phyloP scores from a whole-genome alignment of 2,113 vertebrate genomes.

The Sterrhoptilus dennistouni region DNA sequence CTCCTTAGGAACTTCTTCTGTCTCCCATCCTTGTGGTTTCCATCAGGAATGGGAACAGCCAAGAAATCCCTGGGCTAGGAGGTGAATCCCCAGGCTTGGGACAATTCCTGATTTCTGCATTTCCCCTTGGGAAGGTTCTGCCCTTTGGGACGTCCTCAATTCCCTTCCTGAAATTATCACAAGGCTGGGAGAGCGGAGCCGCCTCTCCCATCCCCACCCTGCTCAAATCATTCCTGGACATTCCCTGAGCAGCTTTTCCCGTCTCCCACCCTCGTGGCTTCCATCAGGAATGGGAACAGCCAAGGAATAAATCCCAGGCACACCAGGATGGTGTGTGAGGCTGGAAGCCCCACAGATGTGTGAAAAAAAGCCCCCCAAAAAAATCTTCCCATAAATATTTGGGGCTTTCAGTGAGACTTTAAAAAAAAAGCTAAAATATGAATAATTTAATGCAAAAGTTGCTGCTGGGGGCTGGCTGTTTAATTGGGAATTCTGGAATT shows the following conservation, averaged over 20 bases:
- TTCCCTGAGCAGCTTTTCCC: not conserved
- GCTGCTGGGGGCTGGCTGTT: not conserved
- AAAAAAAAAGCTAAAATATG: not conserved
- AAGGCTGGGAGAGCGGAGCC: not conserved
- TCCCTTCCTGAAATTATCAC: fast-evolving
- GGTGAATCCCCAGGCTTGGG: not conserved
- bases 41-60: fast-evolving
- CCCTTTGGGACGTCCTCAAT: not conserved
- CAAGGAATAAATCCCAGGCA: not conserved
- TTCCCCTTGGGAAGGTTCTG: not conserved
- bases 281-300: not conserved
- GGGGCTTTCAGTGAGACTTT: not conserved
- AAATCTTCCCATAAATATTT: not conserved
- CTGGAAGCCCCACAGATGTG: not conserved
- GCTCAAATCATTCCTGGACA: not conserved
- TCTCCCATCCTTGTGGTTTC: not conserved
- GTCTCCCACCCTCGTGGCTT: not conserved
- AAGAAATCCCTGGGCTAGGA: not conserved
- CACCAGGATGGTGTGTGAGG: too few relatives aligned
- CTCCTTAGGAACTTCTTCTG: fast-evolving
- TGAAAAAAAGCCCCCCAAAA: not conserved
- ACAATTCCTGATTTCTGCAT: not conserved
- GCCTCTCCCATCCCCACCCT: not conserved
- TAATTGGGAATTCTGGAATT: not conserved
- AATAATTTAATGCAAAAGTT: not conserved